Conservation (phyloP, 2,113 vertebrate species). For the Mustela nigripes region DNA sequence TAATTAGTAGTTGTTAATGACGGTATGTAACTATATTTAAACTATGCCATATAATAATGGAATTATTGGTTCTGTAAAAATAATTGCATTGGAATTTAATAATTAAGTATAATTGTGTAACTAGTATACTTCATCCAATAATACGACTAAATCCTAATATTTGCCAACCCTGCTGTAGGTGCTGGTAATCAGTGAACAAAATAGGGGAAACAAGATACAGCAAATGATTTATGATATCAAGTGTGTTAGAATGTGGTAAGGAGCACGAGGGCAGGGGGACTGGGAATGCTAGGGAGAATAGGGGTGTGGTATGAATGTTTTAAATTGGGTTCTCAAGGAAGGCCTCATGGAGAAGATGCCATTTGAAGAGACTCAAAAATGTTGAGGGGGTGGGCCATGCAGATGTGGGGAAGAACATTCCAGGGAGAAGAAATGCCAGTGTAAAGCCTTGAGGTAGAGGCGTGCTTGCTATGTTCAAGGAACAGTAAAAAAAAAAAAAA, state of each 20-base stretch:
- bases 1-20: conserved; percentile 3
- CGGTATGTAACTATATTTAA: background rate
- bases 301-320: background rate
- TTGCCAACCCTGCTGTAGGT: background rate
- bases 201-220: background rate
- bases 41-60: background rate
- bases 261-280: background rate
- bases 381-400: background rate
- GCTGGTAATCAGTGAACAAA: background rate
- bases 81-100: background rate
- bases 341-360: background rate
- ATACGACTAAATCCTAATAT: conserved; percentile 19
- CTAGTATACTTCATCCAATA: background rate
- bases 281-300: background rate
- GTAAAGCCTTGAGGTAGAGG: background rate
- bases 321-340: background rate
- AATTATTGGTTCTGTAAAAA: conserved; percentile 10
- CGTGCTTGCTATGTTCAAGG: background rate
- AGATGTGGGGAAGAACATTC: background rate
- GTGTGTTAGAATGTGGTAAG: background rate
- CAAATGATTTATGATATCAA: background rate
- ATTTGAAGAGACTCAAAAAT: background rate
- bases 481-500: background rate
- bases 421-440: background rate
- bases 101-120: background rate